phyloP scores from a whole-genome alignment of 2,888 invertebrate species.

The Parasteatoda lunata region DNA sequence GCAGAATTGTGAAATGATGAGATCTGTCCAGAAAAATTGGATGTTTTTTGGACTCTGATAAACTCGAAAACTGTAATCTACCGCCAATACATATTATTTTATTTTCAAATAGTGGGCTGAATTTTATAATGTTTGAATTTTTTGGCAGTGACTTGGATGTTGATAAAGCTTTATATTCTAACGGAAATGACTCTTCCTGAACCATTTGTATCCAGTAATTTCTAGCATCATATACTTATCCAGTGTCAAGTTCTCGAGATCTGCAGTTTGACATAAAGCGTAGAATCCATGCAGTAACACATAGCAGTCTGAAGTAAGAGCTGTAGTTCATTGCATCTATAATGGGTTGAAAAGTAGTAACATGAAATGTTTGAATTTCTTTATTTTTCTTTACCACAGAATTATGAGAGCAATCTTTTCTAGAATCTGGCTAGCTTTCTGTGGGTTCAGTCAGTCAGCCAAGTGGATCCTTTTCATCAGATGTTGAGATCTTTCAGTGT shows the following conservation, averaged over 20 bases:
- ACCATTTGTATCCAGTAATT: not conserved
- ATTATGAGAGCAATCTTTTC: not conserved
- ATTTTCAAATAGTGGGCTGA: not conserved
- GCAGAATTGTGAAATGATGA: not conserved
- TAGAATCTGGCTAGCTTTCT: slow-evolving; percentile 1
- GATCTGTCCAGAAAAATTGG: not conserved
- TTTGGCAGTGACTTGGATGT: not conserved
- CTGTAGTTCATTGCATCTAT: not conserved
- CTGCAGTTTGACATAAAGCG: not conserved
- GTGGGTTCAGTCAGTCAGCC: slow-evolving; percentile 37
- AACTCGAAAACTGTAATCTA: not conserved
- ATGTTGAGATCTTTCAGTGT: not conserved
- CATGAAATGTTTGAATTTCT: not conserved
- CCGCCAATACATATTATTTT: not conserved
- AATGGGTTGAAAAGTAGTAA: not conserved
- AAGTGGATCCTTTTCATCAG: slow-evolving; percentile 71
- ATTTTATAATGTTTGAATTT: not conserved
- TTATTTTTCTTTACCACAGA: not conserved
- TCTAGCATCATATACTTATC: not conserved
- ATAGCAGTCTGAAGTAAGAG: not conserved
- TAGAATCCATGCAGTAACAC: not conserved
- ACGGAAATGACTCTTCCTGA: not conserved
- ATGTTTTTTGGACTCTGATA: not conserved
- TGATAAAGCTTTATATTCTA: not conserved
- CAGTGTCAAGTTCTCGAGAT: not conserved